A percentile compares a stretch with the other conserved stretches of the same genome.
Evolutionary conservation across 2,888 invertebrate genomes (phyloP).

Genomic region (Tetranychus piercei): DNA sequence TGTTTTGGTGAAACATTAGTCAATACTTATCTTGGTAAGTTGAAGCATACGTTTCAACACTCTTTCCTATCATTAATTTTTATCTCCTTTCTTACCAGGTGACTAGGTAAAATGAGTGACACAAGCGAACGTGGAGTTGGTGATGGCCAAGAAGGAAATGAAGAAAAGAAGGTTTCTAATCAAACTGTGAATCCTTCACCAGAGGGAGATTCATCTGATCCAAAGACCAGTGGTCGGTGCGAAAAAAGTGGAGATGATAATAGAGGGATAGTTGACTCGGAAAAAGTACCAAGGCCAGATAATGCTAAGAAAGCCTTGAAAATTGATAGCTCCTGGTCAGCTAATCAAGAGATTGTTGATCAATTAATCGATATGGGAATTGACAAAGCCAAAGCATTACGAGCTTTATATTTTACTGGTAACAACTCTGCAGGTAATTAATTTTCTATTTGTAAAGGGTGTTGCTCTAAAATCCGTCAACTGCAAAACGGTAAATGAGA

Average conservation of each 20-base stretch:
- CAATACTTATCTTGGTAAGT: too few relatives aligned
- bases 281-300: not conserved
- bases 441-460: not conserved
- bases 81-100: not conserved
- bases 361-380: constrained; percentile 37
- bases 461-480: too few relatives aligned
- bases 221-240: not conserved
- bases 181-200: not conserved
- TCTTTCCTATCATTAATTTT: not conserved
- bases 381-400: constrained; percentile 33
- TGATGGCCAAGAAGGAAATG: not conserved
- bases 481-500: too few relatives aligned
- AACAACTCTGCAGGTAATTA: constrained; percentile 35
- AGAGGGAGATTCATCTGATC: not conserved
- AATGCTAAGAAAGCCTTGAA: too few relatives aligned
- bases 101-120: not conserved
- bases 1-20: too few relatives aligned
- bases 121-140: constrained; percentile 3
- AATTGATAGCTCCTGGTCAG: constrained; percentile 28
- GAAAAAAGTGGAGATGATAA: not conserved
- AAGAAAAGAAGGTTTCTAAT: not conserved
- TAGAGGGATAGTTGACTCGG: not conserved
- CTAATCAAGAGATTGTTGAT: constrained; percentile 34
- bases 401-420: constrained; percentile 41
- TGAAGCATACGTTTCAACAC: too few relatives aligned